These are phyloP conservation scores for Carlito syrichta DNA, from an alignment of 2,113 vertebrate species.

Conservation along the genomic window DNA sequence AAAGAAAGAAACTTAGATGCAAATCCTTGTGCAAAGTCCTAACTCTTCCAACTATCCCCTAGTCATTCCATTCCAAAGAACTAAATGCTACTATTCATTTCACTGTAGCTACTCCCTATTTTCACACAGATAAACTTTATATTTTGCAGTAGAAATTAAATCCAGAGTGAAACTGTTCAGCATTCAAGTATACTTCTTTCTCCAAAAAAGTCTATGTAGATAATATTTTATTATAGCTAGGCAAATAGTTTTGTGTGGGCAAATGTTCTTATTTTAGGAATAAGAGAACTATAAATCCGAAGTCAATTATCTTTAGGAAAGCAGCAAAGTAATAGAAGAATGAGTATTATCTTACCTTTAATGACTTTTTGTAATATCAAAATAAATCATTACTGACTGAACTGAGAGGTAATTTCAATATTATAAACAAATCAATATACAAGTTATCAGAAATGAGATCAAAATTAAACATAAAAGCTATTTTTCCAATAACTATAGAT, in stretches of 20 bases:
- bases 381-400: conserved; percentile 71
- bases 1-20: conserved; percentile 9
- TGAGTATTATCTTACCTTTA: conserved; percentile 69
- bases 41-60: neutral
- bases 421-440: conserved; percentile 69
- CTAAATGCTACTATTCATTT: neutral
- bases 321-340: conserved; percentile 58
- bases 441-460: conserved; percentile 64
- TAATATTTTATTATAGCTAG: conserved; percentile 59
- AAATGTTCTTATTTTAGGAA: conserved; percentile 67
- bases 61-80: neutral
- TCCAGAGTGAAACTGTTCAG: conserved; percentile 5
- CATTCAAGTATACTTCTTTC: conserved; percentile 34
- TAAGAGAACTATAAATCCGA: conserved; percentile 59
- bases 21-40: neutral
- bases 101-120: neutral
- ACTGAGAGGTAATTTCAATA: conserved; percentile 64
- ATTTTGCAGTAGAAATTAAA: conserved; percentile 43
- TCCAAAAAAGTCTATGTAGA: neutral
- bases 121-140: neutral
- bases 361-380: conserved; percentile 70
- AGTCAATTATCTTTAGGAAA: conserved; percentile 69
- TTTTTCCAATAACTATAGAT: neutral
- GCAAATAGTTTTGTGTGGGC: conserved; percentile 48
- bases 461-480: conserved; percentile 36